Evolutionary conservation across 2,888 invertebrate genomes (phyloP).

Genomic region (Brassicogethes aeneus): DNA sequence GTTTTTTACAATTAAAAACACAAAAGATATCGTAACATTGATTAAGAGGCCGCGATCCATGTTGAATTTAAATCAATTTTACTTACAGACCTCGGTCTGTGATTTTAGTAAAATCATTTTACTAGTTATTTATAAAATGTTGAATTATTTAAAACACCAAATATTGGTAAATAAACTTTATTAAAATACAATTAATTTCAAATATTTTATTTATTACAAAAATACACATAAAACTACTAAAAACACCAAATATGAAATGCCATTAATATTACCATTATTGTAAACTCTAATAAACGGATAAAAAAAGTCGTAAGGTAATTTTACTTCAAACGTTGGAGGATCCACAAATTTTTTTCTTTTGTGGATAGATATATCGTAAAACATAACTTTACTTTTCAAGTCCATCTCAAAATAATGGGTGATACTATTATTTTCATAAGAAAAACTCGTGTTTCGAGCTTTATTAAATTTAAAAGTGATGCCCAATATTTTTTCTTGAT

Average conservation of each 20-base stretch:
- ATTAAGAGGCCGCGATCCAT: too few species aligned
- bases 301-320: slow-evolving; percentile 54
- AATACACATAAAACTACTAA: slow-evolving; percentile 2
- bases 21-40: too few species aligned
- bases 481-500: slow-evolving; percentile 36
- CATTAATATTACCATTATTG: slow-evolving; percentile 13
- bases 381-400: slow-evolving; percentile 28
- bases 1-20: too few species aligned
- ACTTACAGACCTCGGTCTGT: too few species aligned
- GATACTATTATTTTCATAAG: slow-evolving; percentile 10
- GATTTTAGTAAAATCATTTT: too few species aligned
- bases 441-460: slow-evolving; percentile 15
- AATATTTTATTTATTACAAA: slow-evolving; percentile 2
- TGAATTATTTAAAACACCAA: too few species aligned
- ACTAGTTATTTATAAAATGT: too few species aligned
- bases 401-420: slow-evolving; percentile 16
- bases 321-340: slow-evolving; percentile 47
- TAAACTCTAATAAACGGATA: slow-evolving; percentile 46
- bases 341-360: slow-evolving; percentile 43
- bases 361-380: slow-evolving; percentile 43
- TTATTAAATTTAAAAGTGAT: slow-evolving; percentile 23
- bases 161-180: too few species aligned
- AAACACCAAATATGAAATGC: not conserved
- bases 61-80: too few species aligned
- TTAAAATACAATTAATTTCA: too few species aligned